These are phyloP conservation scores for Xenopus petersii DNA, from an alignment of 2,797 vertebrate genomes.

Conservation along the genomic window DNA sequence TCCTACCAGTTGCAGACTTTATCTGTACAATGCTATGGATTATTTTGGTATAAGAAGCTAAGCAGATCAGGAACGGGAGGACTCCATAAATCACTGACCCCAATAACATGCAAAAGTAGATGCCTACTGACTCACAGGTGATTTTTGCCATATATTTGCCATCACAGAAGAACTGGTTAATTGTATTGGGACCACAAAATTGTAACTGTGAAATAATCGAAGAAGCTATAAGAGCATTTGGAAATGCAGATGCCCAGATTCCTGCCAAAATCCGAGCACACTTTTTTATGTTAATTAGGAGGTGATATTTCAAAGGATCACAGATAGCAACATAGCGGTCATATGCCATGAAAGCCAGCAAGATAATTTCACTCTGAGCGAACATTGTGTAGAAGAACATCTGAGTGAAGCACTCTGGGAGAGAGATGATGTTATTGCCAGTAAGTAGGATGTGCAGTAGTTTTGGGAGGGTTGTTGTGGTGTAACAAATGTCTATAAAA, in stretches of 20 bases:
- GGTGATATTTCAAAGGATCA: neutral
- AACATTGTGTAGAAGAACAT: neutral
- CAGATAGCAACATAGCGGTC: conserved; percentile 5
- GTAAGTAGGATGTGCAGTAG: neutral
- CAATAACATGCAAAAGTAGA: neutral
- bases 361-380: neutral
- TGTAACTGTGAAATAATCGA: neutral
- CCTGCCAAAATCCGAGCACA: neutral
- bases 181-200: neutral
- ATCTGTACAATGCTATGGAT: neutral
- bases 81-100: neutral
- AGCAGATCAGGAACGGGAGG: neutral
- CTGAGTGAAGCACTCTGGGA: neutral
- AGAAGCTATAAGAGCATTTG: neutral
- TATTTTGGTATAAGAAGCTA: neutral
- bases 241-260: neutral
- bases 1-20: neutral
- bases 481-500: neutral
- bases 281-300: neutral
- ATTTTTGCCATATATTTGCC: neutral
- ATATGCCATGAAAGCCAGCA: conserved; percentile 8
- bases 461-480: neutral
- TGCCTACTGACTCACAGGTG: neutral
- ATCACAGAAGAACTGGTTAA: neutral
- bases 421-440: neutral